Evolutionary conservation across 2,888 invertebrate species (phyloP).

Genomic region (Lumbricus terrestris): DNA sequence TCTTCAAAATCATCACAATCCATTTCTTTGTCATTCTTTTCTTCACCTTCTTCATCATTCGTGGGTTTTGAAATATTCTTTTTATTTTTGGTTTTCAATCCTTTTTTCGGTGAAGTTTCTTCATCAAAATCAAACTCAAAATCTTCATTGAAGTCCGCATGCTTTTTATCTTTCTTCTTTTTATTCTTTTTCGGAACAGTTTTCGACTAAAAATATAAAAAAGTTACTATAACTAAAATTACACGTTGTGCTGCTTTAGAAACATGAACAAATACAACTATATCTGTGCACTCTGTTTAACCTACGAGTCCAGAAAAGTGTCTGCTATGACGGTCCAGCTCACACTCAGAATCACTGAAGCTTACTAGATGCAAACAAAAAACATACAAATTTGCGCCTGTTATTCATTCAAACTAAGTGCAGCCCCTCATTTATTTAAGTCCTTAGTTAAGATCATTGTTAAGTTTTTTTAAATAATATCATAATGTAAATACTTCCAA

Average conservation of each 20-base stretch:
- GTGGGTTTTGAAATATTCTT: slow-evolving; percentile 22
- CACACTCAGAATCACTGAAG: neutral
- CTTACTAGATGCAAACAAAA: neutral
- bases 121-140: slow-evolving; percentile 73
- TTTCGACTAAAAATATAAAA: slow-evolving; percentile 17
- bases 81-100: slow-evolving; percentile 4
- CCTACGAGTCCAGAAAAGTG: too few relatives aligned
- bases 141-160: slow-evolving; percentile 73
- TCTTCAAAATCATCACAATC: slow-evolving; percentile 4
- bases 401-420: too few relatives aligned
- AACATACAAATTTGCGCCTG: too few relatives aligned
- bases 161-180: slow-evolving; percentile 42
- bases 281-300: neutral
- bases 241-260: neutral
- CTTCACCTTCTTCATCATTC: slow-evolving; percentile 29
- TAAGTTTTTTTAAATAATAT: too few relatives aligned
- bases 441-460: too few relatives aligned
- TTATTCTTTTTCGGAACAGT: slow-evolving; percentile 36
- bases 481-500: too few relatives aligned
- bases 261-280: neutral
- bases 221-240: neutral
- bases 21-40: neutral
- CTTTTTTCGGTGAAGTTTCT: slow-evolving; percentile 33
- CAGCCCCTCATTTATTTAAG: too few relatives aligned
- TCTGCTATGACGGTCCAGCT: neutral